Evolutionary conservation across 2,113 vertebrate genomes (phyloP).

Genomic region (Apteryx owenii): DNA sequence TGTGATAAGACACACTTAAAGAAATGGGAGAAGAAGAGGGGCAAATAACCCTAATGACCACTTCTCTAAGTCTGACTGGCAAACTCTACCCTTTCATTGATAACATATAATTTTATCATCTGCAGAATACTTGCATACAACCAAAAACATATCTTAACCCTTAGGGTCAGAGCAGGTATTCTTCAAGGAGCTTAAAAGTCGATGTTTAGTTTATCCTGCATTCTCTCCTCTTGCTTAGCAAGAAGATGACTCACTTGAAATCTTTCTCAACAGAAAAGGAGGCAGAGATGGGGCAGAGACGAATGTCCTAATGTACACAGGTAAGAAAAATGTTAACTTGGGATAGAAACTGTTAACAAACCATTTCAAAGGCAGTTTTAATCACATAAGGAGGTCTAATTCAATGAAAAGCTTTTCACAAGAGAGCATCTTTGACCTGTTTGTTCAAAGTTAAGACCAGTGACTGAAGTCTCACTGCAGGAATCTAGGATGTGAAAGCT

Average conservation of each 20-base stretch:
- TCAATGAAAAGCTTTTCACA: slow-evolving; percentile 1
- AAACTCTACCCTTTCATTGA: neutral
- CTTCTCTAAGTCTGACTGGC: slow-evolving; percentile 29
- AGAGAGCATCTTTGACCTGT: neutral
- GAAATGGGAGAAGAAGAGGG: neutral
- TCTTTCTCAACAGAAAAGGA: neutral
- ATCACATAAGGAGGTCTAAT: neutral
- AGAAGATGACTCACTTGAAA: neutral
- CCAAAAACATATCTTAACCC: neutral
- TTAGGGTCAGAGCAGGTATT: neutral
- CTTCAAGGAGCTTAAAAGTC: neutral
- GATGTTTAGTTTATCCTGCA: neutral
- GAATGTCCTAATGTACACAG: neutral
- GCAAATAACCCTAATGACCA: neutral
- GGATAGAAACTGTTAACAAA: neutral
- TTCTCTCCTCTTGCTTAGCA: neutral
- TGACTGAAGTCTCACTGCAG: neutral
- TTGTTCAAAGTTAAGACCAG: neutral
- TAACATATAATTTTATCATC: neutral
- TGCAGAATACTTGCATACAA: neutral
- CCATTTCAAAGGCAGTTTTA: neutral
- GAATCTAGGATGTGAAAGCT: neutral
- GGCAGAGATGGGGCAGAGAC: neutral
- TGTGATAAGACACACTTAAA: neutral
- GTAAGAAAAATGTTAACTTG: neutral